These are phyloP conservation scores for Drosophila novamexicana DNA, from an alignment of 1,140 invertebrate species.

Conservation along the genomic window DNA sequence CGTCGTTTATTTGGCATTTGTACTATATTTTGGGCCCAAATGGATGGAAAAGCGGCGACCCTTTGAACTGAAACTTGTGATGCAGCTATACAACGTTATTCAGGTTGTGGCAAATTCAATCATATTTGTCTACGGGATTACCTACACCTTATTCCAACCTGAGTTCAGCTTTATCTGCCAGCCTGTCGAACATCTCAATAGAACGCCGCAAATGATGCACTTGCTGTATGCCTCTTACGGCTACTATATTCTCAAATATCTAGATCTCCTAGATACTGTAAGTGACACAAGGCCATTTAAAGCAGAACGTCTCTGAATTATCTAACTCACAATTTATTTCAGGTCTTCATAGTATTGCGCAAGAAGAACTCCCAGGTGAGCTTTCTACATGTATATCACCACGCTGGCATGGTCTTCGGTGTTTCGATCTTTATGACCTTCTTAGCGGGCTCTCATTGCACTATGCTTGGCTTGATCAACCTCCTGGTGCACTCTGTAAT, in stretches of 20 bases:
- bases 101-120: slow-evolving; percentile 89
- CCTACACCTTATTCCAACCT: slow-evolving; percentile 81
- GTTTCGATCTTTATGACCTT: slow-evolving; percentile 86
- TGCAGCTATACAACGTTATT: slow-evolving; percentile 91
- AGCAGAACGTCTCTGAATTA: slow-evolving; percentile 33
- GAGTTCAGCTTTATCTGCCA: slow-evolving; percentile 89
- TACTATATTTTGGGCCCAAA: slow-evolving; percentile 86
- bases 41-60: slow-evolving; percentile 91
- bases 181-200: slow-evolving; percentile 85
- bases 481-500: slow-evolving; percentile 77
- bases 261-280: slow-evolving; percentile 88
- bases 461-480: slow-evolving; percentile 75
- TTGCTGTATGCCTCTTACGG: slow-evolving; percentile 87
- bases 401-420: slow-evolving; percentile 88
- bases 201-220: slow-evolving; percentile 84
- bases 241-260: slow-evolving; percentile 86
- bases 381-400: slow-evolving; percentile 94
- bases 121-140: slow-evolving; percentile 87
- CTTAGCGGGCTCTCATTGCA: slow-evolving; percentile 85
- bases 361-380: slow-evolving; percentile 93
- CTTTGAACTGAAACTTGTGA: slow-evolving; percentile 88
- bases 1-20: slow-evolving; percentile 87
- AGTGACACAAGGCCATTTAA: slow-evolving; percentile 10
- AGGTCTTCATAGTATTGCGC: slow-evolving; percentile 91
- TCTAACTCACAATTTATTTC: background rate